phyloP scores from a whole-genome alignment of 2,797 vertebrate species.

The Lagorchestes hirsutus region DNA sequence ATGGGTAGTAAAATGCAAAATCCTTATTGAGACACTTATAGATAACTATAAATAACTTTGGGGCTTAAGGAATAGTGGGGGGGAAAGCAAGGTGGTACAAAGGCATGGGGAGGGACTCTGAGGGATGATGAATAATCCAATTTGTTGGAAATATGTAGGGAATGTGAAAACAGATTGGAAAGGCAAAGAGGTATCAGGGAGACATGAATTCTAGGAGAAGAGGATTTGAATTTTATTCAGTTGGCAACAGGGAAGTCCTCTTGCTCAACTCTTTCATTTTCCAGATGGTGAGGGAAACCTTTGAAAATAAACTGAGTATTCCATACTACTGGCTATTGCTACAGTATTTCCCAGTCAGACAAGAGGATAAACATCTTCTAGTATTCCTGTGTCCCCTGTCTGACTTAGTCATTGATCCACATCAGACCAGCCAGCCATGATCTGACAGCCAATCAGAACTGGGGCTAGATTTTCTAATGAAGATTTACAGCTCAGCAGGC shows the following conservation, averaged over 20 bases:
- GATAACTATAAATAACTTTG: not conserved
- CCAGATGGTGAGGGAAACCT: not conserved
- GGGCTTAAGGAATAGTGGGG: not conserved
- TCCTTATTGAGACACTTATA: not conserved
- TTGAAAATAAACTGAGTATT: not conserved
- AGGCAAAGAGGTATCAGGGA: not conserved
- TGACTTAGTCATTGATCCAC: not conserved
- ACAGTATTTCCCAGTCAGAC: not conserved
- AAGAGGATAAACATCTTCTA: not conserved
- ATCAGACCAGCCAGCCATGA: not conserved
- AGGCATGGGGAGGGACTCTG: not conserved
- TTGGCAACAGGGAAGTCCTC: not conserved
- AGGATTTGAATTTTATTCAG: not conserved
- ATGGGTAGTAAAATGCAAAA: not conserved
- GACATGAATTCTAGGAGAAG: not conserved
- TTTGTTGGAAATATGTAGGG: not conserved
- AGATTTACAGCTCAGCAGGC: not conserved
- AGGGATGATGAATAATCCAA: not conserved
- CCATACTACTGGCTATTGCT: not conserved
- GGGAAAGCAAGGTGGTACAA: not conserved
- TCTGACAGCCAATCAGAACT: not conserved
- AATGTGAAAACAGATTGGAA: not conserved
- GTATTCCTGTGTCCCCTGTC: not conserved
- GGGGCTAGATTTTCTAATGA: not conserved
- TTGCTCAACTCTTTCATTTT: not conserved